Percentiles rank a stretch among this genome's conserved stretches.
These are phyloP conservation scores for Trissolcus brochymenae DNA, from an alignment of 2,888 invertebrate species.

Conservation along the genomic window DNA sequence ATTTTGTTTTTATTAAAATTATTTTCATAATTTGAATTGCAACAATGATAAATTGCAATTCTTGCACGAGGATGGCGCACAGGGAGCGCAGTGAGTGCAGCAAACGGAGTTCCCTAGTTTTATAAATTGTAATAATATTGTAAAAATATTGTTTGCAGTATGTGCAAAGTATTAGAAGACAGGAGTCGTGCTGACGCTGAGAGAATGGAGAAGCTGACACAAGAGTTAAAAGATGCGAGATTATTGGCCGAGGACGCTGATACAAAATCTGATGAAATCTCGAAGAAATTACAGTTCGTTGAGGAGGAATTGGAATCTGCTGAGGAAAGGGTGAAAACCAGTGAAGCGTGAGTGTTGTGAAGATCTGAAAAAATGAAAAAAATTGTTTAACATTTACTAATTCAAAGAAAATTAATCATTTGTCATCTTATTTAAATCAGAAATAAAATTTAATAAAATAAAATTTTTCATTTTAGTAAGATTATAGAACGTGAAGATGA, in stretches of 20 bases:
- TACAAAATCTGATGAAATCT: slow-evolving; percentile 84
- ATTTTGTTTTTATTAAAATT: no score
- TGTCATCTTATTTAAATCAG: neutral
- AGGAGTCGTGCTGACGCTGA: slow-evolving; percentile 82
- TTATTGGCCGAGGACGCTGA: slow-evolving; percentile 84
- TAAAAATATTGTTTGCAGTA: slow-evolving; percentile 72
- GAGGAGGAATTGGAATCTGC: slow-evolving; percentile 84
- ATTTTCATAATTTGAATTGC: no score
- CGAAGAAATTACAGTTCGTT: slow-evolving; percentile 82
- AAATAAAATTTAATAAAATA: neutral
- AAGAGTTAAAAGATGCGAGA: slow-evolving; percentile 83
- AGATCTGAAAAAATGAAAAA: neutral
- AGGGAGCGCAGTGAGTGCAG: no score
- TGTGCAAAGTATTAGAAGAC: slow-evolving; percentile 82
- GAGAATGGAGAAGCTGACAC: slow-evolving; percentile 81
- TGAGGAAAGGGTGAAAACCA: slow-evolving; percentile 83
- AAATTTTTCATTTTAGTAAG: slow-evolving; percentile 64
- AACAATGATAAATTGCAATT: no score
- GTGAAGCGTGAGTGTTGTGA: slow-evolving; percentile 78
- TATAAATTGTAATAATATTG: no score
- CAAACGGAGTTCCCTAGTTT: no score
- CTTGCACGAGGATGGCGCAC: no score
- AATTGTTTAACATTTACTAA: no score
- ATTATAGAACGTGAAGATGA: slow-evolving; percentile 75
- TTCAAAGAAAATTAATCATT: no score